Evolutionary conservation across 2,797 vertebrate genomes (phyloP).

Genomic region (Xiphorhynchus erythropygius): DNA sequence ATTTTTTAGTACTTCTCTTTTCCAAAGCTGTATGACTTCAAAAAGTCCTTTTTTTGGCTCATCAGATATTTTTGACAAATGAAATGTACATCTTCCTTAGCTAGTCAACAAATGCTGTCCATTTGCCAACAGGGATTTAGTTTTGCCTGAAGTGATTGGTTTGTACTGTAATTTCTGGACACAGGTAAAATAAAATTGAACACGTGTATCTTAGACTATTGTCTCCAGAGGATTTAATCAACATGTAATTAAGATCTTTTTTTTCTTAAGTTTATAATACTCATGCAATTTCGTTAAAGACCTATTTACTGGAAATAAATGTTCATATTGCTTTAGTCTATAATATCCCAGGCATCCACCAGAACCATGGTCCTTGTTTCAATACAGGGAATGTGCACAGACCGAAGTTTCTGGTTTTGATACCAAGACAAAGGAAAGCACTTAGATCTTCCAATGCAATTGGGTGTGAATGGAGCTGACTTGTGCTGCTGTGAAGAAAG

Average conservation of each 20-base stretch:
- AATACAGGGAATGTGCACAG: background rate
- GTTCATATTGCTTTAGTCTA: background rate
- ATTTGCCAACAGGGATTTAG: conserved; percentile 12
- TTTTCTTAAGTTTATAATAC: background rate
- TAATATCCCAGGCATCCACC: background rate
- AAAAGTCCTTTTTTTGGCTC: background rate
- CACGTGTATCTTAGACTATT: background rate
- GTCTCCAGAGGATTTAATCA: background rate
- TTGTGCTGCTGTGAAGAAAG: background rate
- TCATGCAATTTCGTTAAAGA: background rate
- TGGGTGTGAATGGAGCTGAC: background rate
- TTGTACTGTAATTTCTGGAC: background rate
- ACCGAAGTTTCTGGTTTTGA: background rate
- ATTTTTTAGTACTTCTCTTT: background rate
- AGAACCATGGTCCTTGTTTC: background rate
- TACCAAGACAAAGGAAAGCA: background rate
- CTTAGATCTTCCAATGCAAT: background rate
- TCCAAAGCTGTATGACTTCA: background rate
- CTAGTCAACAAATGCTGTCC: background rate
- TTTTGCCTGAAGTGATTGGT: background rate
- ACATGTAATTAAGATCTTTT: background rate
- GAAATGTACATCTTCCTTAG: background rate
- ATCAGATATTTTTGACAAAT: background rate
- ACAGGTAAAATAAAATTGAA: background rate
- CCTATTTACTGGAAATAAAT: background rate